Percentiles rank a stretch among this genome's conserved stretches.
phyloP scores from a whole-genome alignment of 2,888 invertebrate species.

The Subacronicta megacephala region DNA sequence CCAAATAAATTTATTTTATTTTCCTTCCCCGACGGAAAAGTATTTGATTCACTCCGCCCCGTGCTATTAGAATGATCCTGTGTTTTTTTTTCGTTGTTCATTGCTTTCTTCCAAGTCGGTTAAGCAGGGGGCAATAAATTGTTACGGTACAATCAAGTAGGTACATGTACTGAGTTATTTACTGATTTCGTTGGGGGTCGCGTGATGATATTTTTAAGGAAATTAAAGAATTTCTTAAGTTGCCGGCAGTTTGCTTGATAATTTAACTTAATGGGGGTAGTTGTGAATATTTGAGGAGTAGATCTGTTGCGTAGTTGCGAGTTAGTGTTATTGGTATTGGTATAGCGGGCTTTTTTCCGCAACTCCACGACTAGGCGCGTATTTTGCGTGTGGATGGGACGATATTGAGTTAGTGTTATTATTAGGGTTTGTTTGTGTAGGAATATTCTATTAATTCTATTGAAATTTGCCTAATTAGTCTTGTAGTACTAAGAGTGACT shows the following conservation, averaged over 20 bases:
- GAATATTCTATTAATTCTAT: too few species aligned
- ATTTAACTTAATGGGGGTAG: conserved; percentile 37
- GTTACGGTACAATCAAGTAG: conserved; percentile 71
- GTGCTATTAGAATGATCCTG: conserved; percentile 73
- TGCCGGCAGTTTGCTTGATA: conserved; percentile 20
- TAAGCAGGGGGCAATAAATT: conserved; percentile 83
- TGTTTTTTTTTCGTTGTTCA: conserved; percentile 72
- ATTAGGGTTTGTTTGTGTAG: too few species aligned
- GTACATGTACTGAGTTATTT: conserved; percentile 78
- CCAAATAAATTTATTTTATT: conserved; percentile 72
- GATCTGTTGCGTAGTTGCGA: conserved; percentile 1
- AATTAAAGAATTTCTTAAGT: conserved; percentile 23
- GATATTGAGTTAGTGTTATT: too few species aligned
- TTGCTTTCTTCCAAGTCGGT: conserved; percentile 70
- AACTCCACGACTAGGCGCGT: too few species aligned
- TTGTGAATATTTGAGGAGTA: conserved; percentile 32
- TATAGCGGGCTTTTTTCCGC: too few species aligned
- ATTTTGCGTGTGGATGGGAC: too few species aligned
- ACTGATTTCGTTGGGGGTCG: conserved; percentile 60
- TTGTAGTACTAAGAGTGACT: too few species aligned
- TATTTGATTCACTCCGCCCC: conserved; percentile 80
- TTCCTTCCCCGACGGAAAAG: conserved; percentile 69
- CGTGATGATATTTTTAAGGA: conserved; percentile 52
- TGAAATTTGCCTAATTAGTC: too few species aligned
- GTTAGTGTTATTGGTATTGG: too few species aligned